These are phyloP conservation scores for Champsocephalus gunnari DNA, from an alignment of 2,797 vertebrate species.

Conservation along the genomic window DNA sequence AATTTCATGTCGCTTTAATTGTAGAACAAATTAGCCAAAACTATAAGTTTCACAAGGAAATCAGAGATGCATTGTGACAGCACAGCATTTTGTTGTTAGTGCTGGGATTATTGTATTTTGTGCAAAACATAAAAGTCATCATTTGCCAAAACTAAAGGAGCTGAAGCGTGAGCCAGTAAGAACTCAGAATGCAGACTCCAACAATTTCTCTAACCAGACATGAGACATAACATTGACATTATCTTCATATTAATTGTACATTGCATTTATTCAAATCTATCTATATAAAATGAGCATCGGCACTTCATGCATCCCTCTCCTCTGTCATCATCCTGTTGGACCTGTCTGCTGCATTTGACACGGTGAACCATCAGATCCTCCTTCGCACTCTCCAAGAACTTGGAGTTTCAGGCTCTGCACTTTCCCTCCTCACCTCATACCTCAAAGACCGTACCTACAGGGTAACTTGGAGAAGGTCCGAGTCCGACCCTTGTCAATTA, in stretches of 20 bases:
- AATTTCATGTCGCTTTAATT: constrained; percentile 20
- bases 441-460: too few species aligned
- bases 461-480: too few species aligned
- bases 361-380: too few species aligned
- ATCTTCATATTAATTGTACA: constrained; percentile 39
- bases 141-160: constrained; percentile 40
- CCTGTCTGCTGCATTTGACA: too few species aligned
- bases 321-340: too few species aligned
- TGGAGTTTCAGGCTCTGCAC: too few species aligned
- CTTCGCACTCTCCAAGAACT: too few species aligned
- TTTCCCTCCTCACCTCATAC: too few species aligned
- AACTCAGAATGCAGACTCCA: constrained; percentile 15
- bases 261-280: constrained; percentile 68
- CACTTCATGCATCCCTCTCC: constrained; percentile 7
- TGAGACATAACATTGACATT: constrained; percentile 52
- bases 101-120: constrained; percentile 42
- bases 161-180: constrained; percentile 29
- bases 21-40: constrained; percentile 24
- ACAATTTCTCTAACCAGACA: constrained; percentile 39
- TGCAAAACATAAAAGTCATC: constrained; percentile 57
- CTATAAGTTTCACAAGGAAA: constrained; percentile 3
- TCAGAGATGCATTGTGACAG: constrained; percentile 7
- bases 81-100: constrained; percentile 29
- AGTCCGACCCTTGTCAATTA: too few species aligned
- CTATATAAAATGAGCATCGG: constrained; percentile 55